Evolutionary conservation across 2,797 vertebrate species (phyloP), one percentile per base, ranked within the genome.

Genomic region (Labroides dimidiatus): DNA sequence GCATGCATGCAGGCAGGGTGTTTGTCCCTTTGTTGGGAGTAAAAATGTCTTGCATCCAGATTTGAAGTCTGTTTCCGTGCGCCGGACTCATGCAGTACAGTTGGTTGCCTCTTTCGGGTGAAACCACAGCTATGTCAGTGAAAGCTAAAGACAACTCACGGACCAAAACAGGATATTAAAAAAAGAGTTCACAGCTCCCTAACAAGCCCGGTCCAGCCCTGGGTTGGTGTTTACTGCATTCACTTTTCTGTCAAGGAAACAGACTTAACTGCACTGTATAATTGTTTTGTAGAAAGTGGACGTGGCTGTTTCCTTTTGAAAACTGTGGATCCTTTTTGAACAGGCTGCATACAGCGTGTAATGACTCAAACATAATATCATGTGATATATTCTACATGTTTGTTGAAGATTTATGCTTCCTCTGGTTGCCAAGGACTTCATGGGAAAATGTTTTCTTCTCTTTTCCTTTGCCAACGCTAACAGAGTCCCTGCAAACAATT

Each of bases 71-170:
- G 23, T 66, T 76, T 75, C 71, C 30, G 42, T 80, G 69, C 8
- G 0, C 81, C 37, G 27, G 43, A 59, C 67, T 82, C 64, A 16
- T 77, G 79, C 78, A 60, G 58, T 70, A 78, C 57, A 73, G 55
- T 72, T 6, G 60, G 50, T 76, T 66, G 65, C 70, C 70, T 87
- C 62, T 69, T 82, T 55, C 58, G 83, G 84, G 69, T 80, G 83
- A 88, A 90, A 90, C 84, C 88, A 87, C 86, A 89, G 80, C 75
- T 87, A 87, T 88, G 85, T 79, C 67, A 86, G 81, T 69, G 82
- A 62, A 78, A 83, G 75, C 85, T 91, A 70, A 86, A 87, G 77
- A 82, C 80, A 84, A 91, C 84, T 81, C 63, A 67, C 7, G 65
- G 82, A 75, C 85, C 75, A 82, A 85, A 90, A 86, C 86, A 86